A percentile compares a stretch with the other conserved stretches of the same genome.
Evolutionary conservation across 1,140 invertebrate genomes (phyloP).

Genomic region (Paracyclopina nana): DNA sequence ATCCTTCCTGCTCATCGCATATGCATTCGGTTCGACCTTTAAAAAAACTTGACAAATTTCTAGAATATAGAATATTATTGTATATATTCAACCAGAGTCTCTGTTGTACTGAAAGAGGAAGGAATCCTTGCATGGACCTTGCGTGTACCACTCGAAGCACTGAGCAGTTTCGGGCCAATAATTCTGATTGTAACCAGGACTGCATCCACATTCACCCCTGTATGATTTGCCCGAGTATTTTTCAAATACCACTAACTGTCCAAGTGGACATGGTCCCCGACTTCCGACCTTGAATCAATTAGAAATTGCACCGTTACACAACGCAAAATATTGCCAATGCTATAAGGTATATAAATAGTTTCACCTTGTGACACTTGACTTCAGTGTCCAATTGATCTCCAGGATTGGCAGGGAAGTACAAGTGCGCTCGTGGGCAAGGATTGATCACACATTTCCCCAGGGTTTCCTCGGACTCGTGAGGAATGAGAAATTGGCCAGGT

Average conservation of each 20-base stretch:
- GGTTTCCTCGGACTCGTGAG: neutral
- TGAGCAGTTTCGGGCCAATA: constrained; percentile 18
- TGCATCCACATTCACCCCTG: constrained; percentile 21
- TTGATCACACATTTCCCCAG: neutral
- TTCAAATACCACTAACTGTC: constrained; percentile 21
- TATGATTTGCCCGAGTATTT: constrained; percentile 9
- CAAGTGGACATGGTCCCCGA: constrained; percentile 20
- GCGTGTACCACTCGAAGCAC: constrained; percentile 19
- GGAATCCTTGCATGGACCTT: constrained; percentile 18
- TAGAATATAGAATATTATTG: no score
- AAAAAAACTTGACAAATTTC: no score
- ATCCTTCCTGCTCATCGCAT: constrained; percentile 2
- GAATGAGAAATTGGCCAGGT: constrained; percentile 6
- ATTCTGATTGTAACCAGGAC: constrained; percentile 20
- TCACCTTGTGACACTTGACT: constrained; percentile 18
- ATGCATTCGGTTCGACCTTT: constrained; percentile 5
- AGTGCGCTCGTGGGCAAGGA: constrained; percentile 5
- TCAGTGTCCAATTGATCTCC: neutral
- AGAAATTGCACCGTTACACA: no score
- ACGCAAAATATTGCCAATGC: no score
- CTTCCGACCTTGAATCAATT: constrained; percentile 20
- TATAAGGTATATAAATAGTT: no score
- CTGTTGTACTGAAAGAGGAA: constrained; percentile 18
- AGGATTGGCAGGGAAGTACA: constrained; percentile 2
- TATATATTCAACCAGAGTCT: no score